Evolutionary conservation across 1,140 invertebrate species (phyloP), one percentile per base, ranked within the genome.

Genomic region (Drosophila kohkoa): DNA sequence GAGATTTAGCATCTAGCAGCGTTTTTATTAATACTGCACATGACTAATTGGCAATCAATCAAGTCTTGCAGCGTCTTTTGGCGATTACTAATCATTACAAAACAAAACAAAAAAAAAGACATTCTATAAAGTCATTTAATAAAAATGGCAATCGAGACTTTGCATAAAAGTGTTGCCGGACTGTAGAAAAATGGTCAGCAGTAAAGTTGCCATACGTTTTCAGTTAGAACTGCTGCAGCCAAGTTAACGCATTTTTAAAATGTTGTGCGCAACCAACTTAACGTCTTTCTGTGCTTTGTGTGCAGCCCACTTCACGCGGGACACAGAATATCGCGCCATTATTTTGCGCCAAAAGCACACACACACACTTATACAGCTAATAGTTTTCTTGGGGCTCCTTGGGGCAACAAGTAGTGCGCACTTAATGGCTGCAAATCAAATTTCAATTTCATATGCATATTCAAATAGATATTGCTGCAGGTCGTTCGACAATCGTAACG

Each of bases 1-100:
- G 57, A 64, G 70, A 76, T 69, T 64, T 69, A 54, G 52, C 60
- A 75, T 83, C 70, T 65, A 68, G 64, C 28, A 66, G 52, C 58
- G 13, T 43, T 15, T 32, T 87, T 77, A 79, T 82, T 77, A 82
- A 86, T 76, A 79, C 58, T 62, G 49, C 65, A 62, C 51, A 73
- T 86, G 82, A 86, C 82, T 87, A 86, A 86, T 82, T 86, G 71
- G 79, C 75, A 79, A 87, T 86, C 79, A 86, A 86, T 87, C 82
- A 87, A 86, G 60, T 68, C 66, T 78, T 52, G 52, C 41, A 69
- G 66, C 64, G 68, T 71, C 81, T 78, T 79, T 82, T 41, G 59
- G 52, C 54, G 57, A 73, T 73, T 85, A 81, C 71, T 79, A 82
- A 87, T 54, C 75, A 55, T 10, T 75, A 73, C 72, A 74, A 51